These are phyloP conservation scores for Synanthedon tipuliformis DNA, from an alignment of 2,888 invertebrate genomes.

Conservation along the genomic window DNA sequence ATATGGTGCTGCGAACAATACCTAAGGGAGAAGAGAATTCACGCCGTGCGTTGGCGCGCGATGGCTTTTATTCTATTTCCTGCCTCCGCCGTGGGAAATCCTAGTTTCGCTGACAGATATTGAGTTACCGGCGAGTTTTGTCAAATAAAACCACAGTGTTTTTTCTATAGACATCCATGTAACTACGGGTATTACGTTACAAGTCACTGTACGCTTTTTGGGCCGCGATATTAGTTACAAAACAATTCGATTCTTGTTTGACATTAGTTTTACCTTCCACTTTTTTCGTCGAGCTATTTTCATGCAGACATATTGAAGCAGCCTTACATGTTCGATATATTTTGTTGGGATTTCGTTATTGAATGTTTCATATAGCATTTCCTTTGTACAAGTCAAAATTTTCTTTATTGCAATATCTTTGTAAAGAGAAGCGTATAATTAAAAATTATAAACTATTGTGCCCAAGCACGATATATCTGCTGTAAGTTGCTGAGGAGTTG, in stretches of 20 bases:
- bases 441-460: too few species aligned
- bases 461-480: too few species aligned
- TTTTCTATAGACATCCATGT: conserved; percentile 8
- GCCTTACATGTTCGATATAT: too few species aligned
- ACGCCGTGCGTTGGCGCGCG: conserved; percentile 20
- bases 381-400: too few species aligned
- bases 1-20: not conserved
- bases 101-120: conserved; percentile 52
- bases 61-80: conserved; percentile 46
- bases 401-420: too few species aligned
- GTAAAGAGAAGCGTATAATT: too few species aligned
- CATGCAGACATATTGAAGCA: too few species aligned
- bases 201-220: not conserved
- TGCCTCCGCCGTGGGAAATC: conserved; percentile 42
- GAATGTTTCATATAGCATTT: too few species aligned
- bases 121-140: conserved; percentile 46
- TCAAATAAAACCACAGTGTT: conserved; percentile 41
- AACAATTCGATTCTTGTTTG: not conserved
- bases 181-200: not conserved
- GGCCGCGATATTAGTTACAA: not conserved
- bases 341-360: too few species aligned
- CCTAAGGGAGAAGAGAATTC: not conserved
- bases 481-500: too few species aligned
- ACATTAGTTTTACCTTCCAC: not conserved
- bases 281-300: too few species aligned